Conservation (phyloP, 2,888 invertebrate genomes). For the Phaedon cochleariae region DNA sequence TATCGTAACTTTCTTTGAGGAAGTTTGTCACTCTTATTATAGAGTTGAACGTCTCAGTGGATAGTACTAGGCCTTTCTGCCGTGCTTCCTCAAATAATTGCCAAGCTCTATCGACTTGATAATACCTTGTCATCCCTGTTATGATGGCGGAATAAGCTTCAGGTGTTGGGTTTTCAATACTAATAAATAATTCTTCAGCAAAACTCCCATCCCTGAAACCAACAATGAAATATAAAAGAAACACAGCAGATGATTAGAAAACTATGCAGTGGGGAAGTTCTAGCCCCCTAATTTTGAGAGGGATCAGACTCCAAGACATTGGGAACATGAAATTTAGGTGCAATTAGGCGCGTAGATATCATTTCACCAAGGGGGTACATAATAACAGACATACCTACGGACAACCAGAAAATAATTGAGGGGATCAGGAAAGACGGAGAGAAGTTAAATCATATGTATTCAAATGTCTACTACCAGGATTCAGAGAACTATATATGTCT, state of each 20-base stretch:
- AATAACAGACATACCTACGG: too few relatives aligned
- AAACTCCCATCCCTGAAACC: constrained; percentile 70
- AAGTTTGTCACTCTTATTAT: constrained; percentile 70
- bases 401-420: too few relatives aligned
- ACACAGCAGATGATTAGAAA: neutral
- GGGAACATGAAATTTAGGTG: too few relatives aligned
- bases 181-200: constrained; percentile 79
- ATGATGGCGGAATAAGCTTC: constrained; percentile 81
- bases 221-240: neutral
- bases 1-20: constrained; percentile 71
- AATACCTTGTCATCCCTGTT: constrained; percentile 82
- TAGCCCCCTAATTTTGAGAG: too few relatives aligned
- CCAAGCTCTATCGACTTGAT: constrained; percentile 73
- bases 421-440: too few relatives aligned
- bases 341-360: too few relatives aligned
- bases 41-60: constrained; percentile 75
- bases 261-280: too few relatives aligned
- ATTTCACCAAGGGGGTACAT: too few relatives aligned
- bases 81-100: constrained; percentile 71
- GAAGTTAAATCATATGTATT: too few relatives aligned
- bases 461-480: too few relatives aligned
- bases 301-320: too few relatives aligned
- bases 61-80: constrained; percentile 71
- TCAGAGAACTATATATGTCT: too few relatives aligned
- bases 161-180: constrained; percentile 73